Conservation (phyloP, 2,888 invertebrate species). For the Bombylius discolor region DNA sequence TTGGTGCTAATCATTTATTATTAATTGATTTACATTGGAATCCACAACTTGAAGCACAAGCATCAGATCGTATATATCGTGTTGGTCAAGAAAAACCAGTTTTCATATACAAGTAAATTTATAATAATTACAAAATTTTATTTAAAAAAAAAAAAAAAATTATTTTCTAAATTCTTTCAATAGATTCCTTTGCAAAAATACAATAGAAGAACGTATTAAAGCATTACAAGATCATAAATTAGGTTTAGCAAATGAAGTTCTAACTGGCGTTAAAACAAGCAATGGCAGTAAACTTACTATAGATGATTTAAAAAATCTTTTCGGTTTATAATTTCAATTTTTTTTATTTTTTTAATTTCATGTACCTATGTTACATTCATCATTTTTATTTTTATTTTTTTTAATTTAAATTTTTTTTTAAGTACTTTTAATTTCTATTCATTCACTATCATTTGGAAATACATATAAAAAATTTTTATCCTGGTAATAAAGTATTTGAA, state of each 20-base stretch:
- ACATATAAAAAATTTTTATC: neutral
- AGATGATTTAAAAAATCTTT: constrained; percentile 63
- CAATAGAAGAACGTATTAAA: constrained; percentile 79
- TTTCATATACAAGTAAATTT: constrained; percentile 61
- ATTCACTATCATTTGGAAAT: too few relatives aligned
- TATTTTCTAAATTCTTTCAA: neutral
- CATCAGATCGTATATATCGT: constrained; percentile 85
- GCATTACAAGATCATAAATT: constrained; percentile 68
- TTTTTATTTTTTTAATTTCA: neutral
- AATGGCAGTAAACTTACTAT: constrained; percentile 59
- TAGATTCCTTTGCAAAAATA: constrained; percentile 66
- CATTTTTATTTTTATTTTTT: too few relatives aligned
- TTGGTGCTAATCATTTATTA: constrained; percentile 84
- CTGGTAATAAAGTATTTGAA: neutral
- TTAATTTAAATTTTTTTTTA: too few relatives aligned
- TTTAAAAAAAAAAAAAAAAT: neutral
- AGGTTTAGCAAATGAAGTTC: constrained; percentile 59
- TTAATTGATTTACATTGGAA: constrained; percentile 94
- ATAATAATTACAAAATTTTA: neutral
- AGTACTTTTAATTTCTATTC: too few relatives aligned
- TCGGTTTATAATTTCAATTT: constrained; percentile 39
- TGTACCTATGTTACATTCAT: too few relatives aligned
- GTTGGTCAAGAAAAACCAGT: constrained; percentile 78
- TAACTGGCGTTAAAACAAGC: constrained; percentile 54
- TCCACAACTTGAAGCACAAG: constrained; percentile 89